Base-by-base conservation (phyloP, 2,888 invertebrate genomes). In the Apamea epomidion region DNA sequence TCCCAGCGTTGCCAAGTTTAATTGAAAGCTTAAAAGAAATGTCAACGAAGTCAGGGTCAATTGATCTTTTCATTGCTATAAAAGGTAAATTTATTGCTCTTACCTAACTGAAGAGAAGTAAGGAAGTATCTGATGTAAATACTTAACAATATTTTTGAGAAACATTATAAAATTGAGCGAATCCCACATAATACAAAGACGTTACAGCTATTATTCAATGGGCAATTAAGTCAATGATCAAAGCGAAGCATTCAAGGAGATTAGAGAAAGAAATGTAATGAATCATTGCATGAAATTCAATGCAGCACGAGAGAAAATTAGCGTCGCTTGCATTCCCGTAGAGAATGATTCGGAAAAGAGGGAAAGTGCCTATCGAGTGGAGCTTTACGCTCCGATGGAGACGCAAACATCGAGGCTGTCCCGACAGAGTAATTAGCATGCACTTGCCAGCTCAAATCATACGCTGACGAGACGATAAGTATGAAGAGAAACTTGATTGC, bases 301-400 rank as follows among this genome's bases (percentile, higher is more conserved):
- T 78, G 70, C 84, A 81, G 74, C 84, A 84, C 87, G 82, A 89
- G 88, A 89, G 90, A 90, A 91, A 91, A 92, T 89, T 85, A 90
- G 88, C 86, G 89, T 90, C 77, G 89, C 85, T 84, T 75, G 88
- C 83, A 91, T 92, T 91, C 88, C 87, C 77, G 85, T 81, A 84
- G 88, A 92, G 89, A 93, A 92, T 92, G 91, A 89, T 91, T 90
- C 91, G 92, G 94, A 93, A 94, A 93, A 95, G 93, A 93, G 95
- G 93, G 96, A 96, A 95, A 96, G 95, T 95, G 93, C 85, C 83
- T 75, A 83, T 80, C 83, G 82, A 84, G 85, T 72, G 64, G 64
- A 18, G 42, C 72, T 89, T 77, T 88, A 93, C 93, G 95, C 92
- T 91, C 84, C 89, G 89, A 29, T 89, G 91, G 89, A 93, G 91